A percentile compares a stretch with the other conserved stretches of the same genome.
phyloP scores from a whole-genome alignment of 2,797 vertebrate species.

The Pteropus rufus region DNA sequence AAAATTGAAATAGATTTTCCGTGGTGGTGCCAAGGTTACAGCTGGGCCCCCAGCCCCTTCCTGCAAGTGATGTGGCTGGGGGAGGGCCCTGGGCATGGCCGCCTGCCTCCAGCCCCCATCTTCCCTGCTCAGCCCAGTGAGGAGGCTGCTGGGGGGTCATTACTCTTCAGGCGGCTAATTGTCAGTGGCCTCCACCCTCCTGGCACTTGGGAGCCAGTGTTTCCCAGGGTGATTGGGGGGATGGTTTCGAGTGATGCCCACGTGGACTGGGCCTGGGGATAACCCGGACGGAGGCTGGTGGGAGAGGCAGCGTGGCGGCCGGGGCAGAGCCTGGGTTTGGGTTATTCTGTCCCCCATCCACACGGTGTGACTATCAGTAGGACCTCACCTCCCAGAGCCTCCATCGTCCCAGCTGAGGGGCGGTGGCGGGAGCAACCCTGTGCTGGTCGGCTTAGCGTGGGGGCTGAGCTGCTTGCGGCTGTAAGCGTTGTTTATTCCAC shows the following conservation, averaged over 20 bases:
- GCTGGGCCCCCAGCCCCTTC: background rate
- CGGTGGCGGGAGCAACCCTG: rapidly evolving
- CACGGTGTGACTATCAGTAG: background rate
- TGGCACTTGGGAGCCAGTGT: background rate
- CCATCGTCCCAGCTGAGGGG: background rate
- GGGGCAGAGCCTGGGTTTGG: background rate
- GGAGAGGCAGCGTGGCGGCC: background rate
- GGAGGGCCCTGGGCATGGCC: background rate
- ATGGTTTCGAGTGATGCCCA: background rate
- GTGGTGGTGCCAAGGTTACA: background rate
- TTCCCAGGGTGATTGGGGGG: background rate
- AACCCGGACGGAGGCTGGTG: background rate
- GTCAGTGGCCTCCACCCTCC: background rate
- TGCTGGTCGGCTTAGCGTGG: rapidly evolving
- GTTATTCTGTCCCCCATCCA: background rate
- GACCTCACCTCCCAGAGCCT: background rate
- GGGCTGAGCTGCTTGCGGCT: background rate
- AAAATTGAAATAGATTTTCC: slow-evolving; percentile 46
- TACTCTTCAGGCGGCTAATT: background rate
- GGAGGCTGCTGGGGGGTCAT: background rate
- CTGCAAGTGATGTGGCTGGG: background rate
- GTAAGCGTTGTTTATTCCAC: rapidly evolving
- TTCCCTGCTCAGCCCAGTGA: background rate
- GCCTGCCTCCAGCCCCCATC: background rate
- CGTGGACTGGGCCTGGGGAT: background rate